Percentiles rank a stretch among this genome's conserved stretches.
phyloP scores from a whole-genome alignment of 92 coral and sea anemone species.

The Diadumene lineata region DNA sequence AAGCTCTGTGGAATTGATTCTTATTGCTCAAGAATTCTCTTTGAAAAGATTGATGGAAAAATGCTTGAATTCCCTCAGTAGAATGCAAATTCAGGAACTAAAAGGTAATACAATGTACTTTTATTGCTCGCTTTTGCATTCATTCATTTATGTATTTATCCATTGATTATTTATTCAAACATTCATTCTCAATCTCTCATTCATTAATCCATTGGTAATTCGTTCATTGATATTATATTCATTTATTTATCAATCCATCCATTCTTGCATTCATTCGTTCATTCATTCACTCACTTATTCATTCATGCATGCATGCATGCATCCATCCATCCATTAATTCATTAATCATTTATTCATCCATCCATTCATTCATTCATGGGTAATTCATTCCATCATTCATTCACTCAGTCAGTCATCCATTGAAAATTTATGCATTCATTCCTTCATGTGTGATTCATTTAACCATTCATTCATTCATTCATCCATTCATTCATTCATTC shows the following conservation, averaged over 20 bases:
- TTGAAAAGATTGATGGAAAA: constrained; percentile 65
- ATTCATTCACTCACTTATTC: not conserved
- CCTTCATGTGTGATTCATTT: no score
- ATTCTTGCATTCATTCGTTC: not conserved
- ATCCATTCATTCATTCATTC: not conserved
- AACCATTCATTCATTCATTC: not conserved
- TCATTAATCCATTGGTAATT: not conserved
- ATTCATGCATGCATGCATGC: not conserved
- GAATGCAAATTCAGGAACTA: constrained; percentile 69
- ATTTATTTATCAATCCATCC: not conserved
- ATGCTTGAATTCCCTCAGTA: constrained; percentile 67
- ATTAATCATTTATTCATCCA: no score
- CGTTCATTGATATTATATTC: not conserved
- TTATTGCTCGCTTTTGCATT: not conserved
- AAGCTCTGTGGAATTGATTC: constrained; percentile 64
- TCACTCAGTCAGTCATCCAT: not conserved
- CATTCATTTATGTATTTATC: not conserved
- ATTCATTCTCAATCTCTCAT: not conserved
- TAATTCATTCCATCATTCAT: not conserved
- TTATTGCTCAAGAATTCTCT: constrained; percentile 79
- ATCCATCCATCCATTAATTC: not conserved
- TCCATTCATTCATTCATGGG: not conserved
- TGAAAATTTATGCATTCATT: not conserved
- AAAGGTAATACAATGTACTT: constrained; percentile 21
- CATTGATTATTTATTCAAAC: no score